phyloP scores from a whole-genome alignment of 2,797 vertebrate genomes.

The Vespertilio murinus region DNA sequence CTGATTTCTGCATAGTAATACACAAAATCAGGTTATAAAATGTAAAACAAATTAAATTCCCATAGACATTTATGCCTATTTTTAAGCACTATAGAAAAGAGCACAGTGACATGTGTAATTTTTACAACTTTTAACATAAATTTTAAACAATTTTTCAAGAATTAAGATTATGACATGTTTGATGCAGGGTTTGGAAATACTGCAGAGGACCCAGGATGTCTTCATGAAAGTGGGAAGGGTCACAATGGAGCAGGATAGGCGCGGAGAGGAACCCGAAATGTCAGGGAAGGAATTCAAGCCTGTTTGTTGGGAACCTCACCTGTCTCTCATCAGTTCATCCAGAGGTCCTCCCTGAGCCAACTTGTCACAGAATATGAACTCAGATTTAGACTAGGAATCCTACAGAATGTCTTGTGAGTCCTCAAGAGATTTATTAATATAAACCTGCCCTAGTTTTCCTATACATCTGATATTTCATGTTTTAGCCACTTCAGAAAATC shows the following conservation, averaged over 20 bases:
- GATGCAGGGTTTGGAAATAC: not conserved
- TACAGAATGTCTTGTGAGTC: not conserved
- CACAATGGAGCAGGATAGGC: not conserved
- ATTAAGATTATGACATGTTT: not conserved
- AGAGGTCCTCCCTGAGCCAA: not conserved
- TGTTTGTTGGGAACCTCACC: not conserved
- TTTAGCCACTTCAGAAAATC: not conserved
- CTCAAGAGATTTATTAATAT: not conserved
- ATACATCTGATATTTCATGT: not conserved
- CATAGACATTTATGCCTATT: not conserved
- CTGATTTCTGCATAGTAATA: not conserved
- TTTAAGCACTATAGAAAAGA: slow-evolving; percentile 21
- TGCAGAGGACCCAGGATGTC: not conserved
- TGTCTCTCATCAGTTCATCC: not conserved
- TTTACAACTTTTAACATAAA: not conserved
- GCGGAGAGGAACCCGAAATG: not conserved
- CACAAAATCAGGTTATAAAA: not conserved
- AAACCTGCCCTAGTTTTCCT: not conserved
- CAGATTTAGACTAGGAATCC: not conserved
- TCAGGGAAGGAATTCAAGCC: not conserved
- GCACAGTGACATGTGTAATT: not conserved
- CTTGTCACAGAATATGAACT: not conserved
- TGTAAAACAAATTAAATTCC: not conserved
- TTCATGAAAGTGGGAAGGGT: not conserved
- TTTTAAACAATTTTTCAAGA: not conserved